Conservation (phyloP, 2,888 invertebrate genomes). For the Mactromeris polynyma region DNA sequence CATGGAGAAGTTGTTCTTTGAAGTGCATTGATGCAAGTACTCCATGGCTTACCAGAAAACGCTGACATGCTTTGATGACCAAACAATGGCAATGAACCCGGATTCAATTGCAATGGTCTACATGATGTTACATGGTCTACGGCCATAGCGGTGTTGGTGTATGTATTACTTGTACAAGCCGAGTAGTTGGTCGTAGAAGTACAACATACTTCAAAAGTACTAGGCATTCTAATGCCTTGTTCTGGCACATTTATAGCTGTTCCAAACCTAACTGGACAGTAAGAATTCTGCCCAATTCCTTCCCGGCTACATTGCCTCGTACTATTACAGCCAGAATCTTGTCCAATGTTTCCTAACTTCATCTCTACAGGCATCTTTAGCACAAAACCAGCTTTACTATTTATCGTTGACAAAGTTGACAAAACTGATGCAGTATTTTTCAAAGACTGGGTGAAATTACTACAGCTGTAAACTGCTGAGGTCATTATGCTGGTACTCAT, state of each 20-base stretch:
- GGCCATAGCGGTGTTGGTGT: not conserved
- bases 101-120: not conserved
- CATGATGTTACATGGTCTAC: not conserved
- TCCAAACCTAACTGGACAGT: not conserved
- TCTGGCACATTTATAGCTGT: not conserved
- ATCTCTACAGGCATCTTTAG: not conserved
- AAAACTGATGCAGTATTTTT: not conserved
- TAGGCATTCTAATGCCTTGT: not conserved
- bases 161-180: too few species aligned
- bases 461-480: too few species aligned
- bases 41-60: not conserved
- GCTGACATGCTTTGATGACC: not conserved
- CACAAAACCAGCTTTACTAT: conserved; percentile 20
- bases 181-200: too few species aligned
- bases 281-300: not conserved
- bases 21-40: not conserved
- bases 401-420: not conserved
- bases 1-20: not conserved
- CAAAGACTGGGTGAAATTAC: too few species aligned
- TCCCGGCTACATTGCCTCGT: not conserved
- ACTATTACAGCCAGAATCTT: not conserved
- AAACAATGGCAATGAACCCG: not conserved
- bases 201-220: too few species aligned
- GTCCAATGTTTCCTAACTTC: not conserved
- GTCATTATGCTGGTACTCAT: too few species aligned